Evolutionary conservation across 2,113 vertebrate species (phyloP), one percentile per base, ranked within the genome.

Genomic region (Cynoglossus semilaevis): DNA sequence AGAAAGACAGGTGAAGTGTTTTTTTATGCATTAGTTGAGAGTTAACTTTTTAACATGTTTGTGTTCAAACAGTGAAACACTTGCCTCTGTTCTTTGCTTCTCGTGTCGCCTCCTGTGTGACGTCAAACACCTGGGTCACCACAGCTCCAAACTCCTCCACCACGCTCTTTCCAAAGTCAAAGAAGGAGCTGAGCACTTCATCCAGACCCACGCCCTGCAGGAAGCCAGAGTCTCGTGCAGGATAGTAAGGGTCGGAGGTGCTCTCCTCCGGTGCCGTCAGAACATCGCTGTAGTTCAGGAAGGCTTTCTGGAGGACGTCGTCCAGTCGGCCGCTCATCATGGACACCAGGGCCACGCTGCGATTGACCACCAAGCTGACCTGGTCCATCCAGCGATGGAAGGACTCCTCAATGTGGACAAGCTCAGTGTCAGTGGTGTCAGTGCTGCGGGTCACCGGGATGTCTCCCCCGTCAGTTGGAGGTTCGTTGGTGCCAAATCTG

Each of bases 141-240:
- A 90, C 87, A 8, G 93, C 85, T 4, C 90, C 89, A 60, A 96
- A 87, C 36, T 91, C 92, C 65, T 92, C 89, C 16, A 93, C 89
- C 76, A 96, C 60, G 0, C 88, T 92, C 68, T 79, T 90, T 7
- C 93, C 91, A 55, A 96, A 94, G 75, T 95, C 92, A 58, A 89
- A 90, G 83, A 95, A 89, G 41, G 55, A 76, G 70, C 94, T 93
- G 55, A 98, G 65, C 74, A 95, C 89, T 41, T 85, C 80, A 0
- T 93, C 86, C 62, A 92, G 37, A 0, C 87, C 90, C 87, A 91
- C 90, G 1, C 87, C 90, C 65, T 90, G 91, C 66, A 90, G 58
- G 57, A 87, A 77, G 52, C 86, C 63, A 0, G 80, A 80, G 6
- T 75, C 90, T 18, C 67, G 72, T 6, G 44, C 74, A 8, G 85